Evolutionary conservation across 2,888 invertebrate species (phyloP), one percentile per base, ranked within the genome.

Genomic region (Amblyjoppa fuscipennis): DNA sequence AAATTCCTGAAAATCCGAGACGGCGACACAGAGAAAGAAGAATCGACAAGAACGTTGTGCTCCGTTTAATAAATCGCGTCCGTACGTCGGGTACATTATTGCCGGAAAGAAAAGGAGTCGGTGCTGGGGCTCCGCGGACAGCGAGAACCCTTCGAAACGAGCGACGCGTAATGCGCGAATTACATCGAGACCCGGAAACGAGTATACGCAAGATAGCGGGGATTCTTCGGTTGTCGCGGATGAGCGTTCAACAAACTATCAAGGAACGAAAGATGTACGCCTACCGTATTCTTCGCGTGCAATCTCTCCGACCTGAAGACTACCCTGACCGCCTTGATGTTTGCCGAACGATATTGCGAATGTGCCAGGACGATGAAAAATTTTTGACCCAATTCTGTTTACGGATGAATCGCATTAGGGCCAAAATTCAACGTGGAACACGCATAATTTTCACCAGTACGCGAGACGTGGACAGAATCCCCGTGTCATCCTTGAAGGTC

Each of bases 181-280:
- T 61, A 16, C 11, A 61, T 16, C 31, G 61, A 2, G 61, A 61
- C 5, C 34, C 34, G 1, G 61, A 61, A 16, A 61, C 61, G 28
- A 34, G 34, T 3, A 61, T 61, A 6, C 2, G 61, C 0, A 61
- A 34, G 13, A 61, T 61, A 31, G 13, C 31, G 13, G 4, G 34
- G 11, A 2, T 16, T 16, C 31, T 61, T 16, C 11, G 34, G 28
- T 0, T 61, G n/a, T 13, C n/a, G 31, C 28, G 28, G 31, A 31
- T 61, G 61, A 31, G 11, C 16, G 61, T 61, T 11, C 61, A 61
- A 16, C 61, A 34, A 0, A 34, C 1, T 0, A 7, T 61, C 5
- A 61, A 61, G n/a, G 61, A 34, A 28, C 25, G 61, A 11, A 28
- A 34, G 16, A 61, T 61, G 61, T 34, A 61, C 34, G 61, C 61